These are phyloP conservation scores for Agapornis canus DNA, from an alignment of 2,797 vertebrate species.

Conservation along the genomic window DNA sequence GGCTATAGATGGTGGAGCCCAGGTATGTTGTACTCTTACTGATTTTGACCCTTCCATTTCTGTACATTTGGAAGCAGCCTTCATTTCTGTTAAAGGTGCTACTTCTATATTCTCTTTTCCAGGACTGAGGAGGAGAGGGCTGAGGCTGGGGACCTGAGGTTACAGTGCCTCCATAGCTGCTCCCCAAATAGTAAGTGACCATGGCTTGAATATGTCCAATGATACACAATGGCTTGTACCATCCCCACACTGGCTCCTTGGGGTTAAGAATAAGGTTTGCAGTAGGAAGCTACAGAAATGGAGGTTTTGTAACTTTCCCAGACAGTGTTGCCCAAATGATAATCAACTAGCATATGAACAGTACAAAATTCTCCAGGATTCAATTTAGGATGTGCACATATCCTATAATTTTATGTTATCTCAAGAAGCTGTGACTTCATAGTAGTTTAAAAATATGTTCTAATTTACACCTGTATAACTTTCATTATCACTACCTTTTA, in stretches of 20 bases:
- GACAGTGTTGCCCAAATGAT: background rate
- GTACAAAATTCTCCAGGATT: background rate
- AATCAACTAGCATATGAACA: background rate
- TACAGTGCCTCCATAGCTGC: slow-evolving; percentile 77
- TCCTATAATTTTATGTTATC: slow-evolving; percentile 51
- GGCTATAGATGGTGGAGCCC: slow-evolving; percentile 45
- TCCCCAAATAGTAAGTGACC: slow-evolving; percentile 78
- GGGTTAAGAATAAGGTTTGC: background rate
- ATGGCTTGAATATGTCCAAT: background rate
- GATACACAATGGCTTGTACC: slow-evolving; percentile 4
- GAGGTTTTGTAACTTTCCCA: slow-evolving; percentile 32
- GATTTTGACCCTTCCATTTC: background rate
- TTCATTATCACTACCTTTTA: slow-evolving; percentile 58
- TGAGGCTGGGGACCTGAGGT: slow-evolving; percentile 75
- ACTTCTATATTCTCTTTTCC: slow-evolving; percentile 72
- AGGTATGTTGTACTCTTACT: slow-evolving; percentile 8
- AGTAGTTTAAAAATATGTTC: slow-evolving; percentile 58
- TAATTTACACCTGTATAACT: slow-evolving; percentile 64
- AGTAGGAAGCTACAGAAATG: background rate
- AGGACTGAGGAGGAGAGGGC: slow-evolving; percentile 75
- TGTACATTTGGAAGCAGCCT: slow-evolving; percentile 43
- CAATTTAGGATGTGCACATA: slow-evolving; percentile 29
- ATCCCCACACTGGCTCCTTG: background rate
- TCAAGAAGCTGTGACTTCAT: slow-evolving; percentile 52
- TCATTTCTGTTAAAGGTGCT: slow-evolving; percentile 57